These are phyloP conservation scores for Scatophagus argus DNA, from an alignment of 2,113 vertebrate genomes.

Conservation along the genomic window DNA sequence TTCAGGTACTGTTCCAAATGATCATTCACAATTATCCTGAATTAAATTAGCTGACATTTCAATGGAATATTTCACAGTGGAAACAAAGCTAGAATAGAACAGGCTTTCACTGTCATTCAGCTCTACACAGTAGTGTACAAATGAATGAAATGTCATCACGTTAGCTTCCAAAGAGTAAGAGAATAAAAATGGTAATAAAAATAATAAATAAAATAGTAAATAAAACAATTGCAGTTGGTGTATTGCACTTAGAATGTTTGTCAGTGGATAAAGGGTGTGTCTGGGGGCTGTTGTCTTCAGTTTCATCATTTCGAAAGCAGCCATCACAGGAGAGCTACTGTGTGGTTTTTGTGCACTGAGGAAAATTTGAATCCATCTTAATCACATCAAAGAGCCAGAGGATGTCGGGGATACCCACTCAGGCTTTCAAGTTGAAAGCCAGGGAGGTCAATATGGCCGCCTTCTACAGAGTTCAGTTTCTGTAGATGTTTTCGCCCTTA, in stretches of 20 bases:
- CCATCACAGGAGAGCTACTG: conserved; percentile 34
- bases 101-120: too few relatives aligned
- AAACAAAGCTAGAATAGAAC: conserved; percentile 20
- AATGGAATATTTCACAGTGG: neutral
- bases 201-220: too few relatives aligned
- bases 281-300: neutral
- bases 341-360: conserved; percentile 21
- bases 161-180: too few relatives aligned
- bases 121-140: too few relatives aligned
- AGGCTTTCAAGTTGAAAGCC: conserved; percentile 50
- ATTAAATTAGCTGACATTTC: neutral
- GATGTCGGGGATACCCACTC: conserved; percentile 29
- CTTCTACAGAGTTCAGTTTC: neutral
- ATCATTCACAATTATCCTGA: neutral
- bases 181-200: too few relatives aligned
- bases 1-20: neutral
- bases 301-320: neutral
- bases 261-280: too few relatives aligned
- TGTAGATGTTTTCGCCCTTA: conserved; percentile 17
- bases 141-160: too few relatives aligned
- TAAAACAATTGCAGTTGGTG: too few relatives aligned
- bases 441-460: conserved; percentile 24
- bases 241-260: too few relatives aligned
- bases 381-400: conserved; percentile 66
- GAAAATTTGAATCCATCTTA: conserved; percentile 58